A percentile compares a stretch with the other conserved stretches of the same genome.
These are phyloP conservation scores for Pavo muticus DNA, from an alignment of 2,113 vertebrate genomes.

Conservation along the genomic window DNA sequence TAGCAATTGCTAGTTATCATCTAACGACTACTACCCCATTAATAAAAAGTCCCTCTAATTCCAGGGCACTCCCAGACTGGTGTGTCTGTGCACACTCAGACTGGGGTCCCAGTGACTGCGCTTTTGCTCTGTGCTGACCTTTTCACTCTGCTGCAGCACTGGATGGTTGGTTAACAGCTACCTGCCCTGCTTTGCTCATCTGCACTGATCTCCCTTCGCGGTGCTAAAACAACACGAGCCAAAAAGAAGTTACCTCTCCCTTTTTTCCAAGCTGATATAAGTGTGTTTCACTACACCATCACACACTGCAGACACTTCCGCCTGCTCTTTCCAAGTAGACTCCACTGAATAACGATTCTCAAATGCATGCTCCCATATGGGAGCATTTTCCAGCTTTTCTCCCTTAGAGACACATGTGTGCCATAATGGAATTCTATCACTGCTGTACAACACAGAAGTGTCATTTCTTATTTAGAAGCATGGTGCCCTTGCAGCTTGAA, in stretches of 20 bases:
- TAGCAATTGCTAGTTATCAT: too few relatives aligned
- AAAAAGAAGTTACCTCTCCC: neutral
- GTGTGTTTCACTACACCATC: neutral
- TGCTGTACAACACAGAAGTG: neutral
- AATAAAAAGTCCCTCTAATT: neutral
- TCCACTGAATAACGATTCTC: neutral
- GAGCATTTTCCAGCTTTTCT: neutral
- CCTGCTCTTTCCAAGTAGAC: neutral
- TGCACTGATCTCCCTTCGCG: neutral
- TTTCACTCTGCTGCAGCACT: neutral
- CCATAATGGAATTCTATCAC: neutral
- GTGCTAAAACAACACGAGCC: neutral
- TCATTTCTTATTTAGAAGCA: neutral
- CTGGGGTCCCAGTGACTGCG: too few relatives aligned
- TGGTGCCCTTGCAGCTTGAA: accelerated
- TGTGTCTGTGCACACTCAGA: accelerated
- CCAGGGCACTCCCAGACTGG: neutral
- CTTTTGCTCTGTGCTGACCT: neutral
- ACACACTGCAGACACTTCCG: neutral
- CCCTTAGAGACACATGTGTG: neutral
- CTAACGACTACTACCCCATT: accelerated
- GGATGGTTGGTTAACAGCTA: neutral
- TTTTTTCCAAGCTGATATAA: neutral
- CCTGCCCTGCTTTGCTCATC: neutral
- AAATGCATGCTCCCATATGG: neutral